Percentiles rank a stretch among this genome's conserved stretches.
phyloP scores from a whole-genome alignment of 2,888 invertebrate species.

The Aphodius granarius region DNA sequence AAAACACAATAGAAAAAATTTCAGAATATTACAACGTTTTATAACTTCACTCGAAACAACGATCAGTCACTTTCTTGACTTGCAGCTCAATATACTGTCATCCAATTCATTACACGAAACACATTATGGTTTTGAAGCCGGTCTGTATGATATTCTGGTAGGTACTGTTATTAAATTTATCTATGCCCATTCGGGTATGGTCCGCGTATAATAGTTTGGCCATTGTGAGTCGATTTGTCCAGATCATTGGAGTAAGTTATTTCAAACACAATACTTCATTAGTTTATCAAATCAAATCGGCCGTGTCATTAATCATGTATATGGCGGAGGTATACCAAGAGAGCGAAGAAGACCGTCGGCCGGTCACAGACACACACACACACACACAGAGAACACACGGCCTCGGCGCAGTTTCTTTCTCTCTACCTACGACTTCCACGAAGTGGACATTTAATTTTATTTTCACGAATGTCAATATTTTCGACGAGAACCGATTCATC shows the following conservation, averaged over 20 bases:
- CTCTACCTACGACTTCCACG: constrained; percentile 1
- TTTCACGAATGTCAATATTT: neutral
- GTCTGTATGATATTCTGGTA: constrained; percentile 6
- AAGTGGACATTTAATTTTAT: constrained; percentile 9
- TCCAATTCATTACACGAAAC: neutral
- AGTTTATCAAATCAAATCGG: constrained; percentile 56
- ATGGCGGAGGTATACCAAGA: neutral
- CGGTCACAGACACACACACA: neutral
- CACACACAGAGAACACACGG: neutral
- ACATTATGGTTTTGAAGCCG: constrained; percentile 12
- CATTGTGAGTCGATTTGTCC: constrained; percentile 51
- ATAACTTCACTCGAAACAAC: too few relatives aligned
- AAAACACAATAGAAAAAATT: too few relatives aligned
- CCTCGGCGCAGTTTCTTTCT: neutral
- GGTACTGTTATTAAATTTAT: neutral
- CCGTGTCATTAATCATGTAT: constrained; percentile 51
- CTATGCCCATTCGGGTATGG: constrained; percentile 35
- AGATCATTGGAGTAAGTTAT: constrained; percentile 31
- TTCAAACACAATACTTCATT: constrained; percentile 55
- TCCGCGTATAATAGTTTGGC: constrained; percentile 39
- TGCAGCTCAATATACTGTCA: too few relatives aligned
- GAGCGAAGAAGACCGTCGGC: neutral
- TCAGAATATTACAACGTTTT: too few relatives aligned
- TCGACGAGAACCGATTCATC: neutral
- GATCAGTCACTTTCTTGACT: too few relatives aligned